A percentile compares a stretch with the other conserved stretches of the same genome.
phyloP scores from a whole-genome alignment of 2,113 vertebrate genomes.

The Pomatostomus ruficeps region DNA sequence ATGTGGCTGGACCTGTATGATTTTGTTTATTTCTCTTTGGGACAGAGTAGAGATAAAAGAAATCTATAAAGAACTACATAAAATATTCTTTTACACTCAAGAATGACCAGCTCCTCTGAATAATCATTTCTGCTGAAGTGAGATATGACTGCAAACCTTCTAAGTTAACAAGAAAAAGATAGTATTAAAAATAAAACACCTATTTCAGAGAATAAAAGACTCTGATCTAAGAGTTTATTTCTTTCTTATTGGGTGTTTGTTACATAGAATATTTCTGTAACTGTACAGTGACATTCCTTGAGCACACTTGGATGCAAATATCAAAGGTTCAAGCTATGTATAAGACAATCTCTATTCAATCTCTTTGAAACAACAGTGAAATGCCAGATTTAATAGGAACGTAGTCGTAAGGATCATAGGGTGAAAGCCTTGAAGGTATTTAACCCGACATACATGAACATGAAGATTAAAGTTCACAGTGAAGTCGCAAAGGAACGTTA shows the following conservation, averaged over 20 bases:
- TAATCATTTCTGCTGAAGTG: neutral
- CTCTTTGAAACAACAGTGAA: constrained; percentile 10
- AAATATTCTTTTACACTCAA: neutral
- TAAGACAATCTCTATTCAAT: neutral
- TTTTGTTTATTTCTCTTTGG: neutral
- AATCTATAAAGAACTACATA: neutral
- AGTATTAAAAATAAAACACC: neutral
- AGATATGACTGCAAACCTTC: neutral
- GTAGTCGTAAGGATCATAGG: neutral
- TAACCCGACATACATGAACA: neutral
- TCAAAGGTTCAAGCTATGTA: constrained; percentile 21
- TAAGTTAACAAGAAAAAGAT: neutral
- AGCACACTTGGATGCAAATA: constrained; percentile 26
- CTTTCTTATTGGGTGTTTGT: neutral
- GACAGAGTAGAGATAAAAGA: neutral
- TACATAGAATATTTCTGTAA: neutral
- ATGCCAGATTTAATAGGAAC: constrained; percentile 48
- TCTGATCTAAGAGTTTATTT: neutral
- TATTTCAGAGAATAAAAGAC: neutral
- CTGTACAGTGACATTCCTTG: neutral
- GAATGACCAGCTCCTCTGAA: neutral
- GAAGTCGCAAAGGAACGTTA: neutral
- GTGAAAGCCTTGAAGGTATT: neutral
- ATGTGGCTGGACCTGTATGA: neutral
- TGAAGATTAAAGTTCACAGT: neutral